phyloP scores from a whole-genome alignment of 1,140 invertebrate genomes.

The Vanessa tameamea region DNA sequence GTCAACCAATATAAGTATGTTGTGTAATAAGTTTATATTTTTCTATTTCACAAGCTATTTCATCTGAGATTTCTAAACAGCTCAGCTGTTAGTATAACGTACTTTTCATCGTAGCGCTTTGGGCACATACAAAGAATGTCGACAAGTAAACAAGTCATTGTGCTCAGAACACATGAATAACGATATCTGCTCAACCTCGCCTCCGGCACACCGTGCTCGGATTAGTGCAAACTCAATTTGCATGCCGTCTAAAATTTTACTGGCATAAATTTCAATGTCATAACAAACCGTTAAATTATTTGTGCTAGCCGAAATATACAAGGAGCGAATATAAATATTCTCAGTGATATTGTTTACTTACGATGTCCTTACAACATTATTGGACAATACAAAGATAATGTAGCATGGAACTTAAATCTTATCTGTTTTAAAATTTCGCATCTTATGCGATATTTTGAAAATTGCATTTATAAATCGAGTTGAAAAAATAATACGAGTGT shows the following conservation, averaged over 20 bases:
- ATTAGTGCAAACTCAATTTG: slow-evolving; percentile 70
- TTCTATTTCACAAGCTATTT: background rate
- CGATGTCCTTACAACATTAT: background rate
- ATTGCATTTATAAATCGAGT: slow-evolving; percentile 65
- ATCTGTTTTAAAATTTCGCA: slow-evolving; percentile 64
- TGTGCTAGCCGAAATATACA: background rate
- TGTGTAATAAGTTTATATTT: background rate
- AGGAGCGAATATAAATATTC: slow-evolving; percentile 11
- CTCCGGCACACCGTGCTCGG: slow-evolving; percentile 55
- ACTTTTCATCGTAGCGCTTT: slow-evolving; percentile 25
- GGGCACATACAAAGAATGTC: slow-evolving; percentile 62
- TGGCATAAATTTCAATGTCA: slow-evolving; percentile 36
- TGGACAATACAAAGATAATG: background rate
- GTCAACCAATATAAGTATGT: background rate
- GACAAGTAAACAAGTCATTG: slow-evolving; percentile 74
- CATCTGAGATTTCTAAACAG: background rate
- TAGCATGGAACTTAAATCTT: slow-evolving; percentile 44
- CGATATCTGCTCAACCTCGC: slow-evolving; percentile 57
- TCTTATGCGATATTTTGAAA: slow-evolving; percentile 60
- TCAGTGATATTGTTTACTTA: slow-evolving; percentile 1
- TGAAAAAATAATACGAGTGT: slow-evolving; percentile 64
- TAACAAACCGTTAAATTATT: slow-evolving; percentile 34
- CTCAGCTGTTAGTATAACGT: slow-evolving; percentile 43
- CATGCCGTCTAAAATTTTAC: slow-evolving; percentile 53
- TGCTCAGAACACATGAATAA: slow-evolving; percentile 70